Conservation (phyloP, 2,113 vertebrate species). For the Eurypyga helias region DNA sequence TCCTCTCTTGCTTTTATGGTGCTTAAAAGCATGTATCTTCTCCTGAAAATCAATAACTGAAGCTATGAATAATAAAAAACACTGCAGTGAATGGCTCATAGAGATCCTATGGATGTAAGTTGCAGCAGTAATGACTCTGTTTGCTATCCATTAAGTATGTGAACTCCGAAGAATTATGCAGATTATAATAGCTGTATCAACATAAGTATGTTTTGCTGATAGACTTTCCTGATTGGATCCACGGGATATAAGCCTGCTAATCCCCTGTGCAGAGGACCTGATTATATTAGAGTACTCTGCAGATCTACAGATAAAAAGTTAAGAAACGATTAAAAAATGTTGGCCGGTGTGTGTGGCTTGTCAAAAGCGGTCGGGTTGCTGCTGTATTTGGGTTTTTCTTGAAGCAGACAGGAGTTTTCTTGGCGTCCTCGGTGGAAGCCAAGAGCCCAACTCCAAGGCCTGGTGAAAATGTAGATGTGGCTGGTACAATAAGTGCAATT, state of each 20-base stretch:
- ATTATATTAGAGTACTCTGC: slow-evolving; percentile 51
- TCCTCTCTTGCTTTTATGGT: slow-evolving; percentile 51
- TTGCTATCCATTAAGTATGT: slow-evolving; percentile 72
- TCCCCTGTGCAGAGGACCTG: slow-evolving; percentile 46
- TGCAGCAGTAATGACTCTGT: slow-evolving; percentile 64
- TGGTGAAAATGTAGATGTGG: neutral
- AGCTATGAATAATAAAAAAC: slow-evolving; percentile 69
- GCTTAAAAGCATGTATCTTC: slow-evolving; percentile 66
- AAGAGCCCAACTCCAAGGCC: neutral
- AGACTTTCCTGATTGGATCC: slow-evolving; percentile 71
- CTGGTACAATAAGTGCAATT: neutral
- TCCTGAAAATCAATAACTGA: slow-evolving; percentile 68
- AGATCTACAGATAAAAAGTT: slow-evolving; percentile 21
- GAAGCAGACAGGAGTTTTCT: rapidly evolving
- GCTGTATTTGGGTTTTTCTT: neutral
- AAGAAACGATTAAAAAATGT: slow-evolving; percentile 28
- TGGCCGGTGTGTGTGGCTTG: neutral
- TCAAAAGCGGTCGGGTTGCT: neutral
- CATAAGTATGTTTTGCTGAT: slow-evolving; percentile 73
- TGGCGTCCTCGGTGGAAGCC: neutral
- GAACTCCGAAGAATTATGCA: slow-evolving; percentile 75
- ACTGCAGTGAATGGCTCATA: slow-evolving; percentile 31
- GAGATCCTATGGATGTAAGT: slow-evolving; percentile 38
- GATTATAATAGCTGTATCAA: slow-evolving; percentile 75
- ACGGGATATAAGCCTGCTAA: slow-evolving; percentile 61